Percentiles rank a stretch among this genome's conserved stretches.
Conservation (phyloP, 2,113 vertebrate genomes). For the Odontophorus gujanensis region DNA sequence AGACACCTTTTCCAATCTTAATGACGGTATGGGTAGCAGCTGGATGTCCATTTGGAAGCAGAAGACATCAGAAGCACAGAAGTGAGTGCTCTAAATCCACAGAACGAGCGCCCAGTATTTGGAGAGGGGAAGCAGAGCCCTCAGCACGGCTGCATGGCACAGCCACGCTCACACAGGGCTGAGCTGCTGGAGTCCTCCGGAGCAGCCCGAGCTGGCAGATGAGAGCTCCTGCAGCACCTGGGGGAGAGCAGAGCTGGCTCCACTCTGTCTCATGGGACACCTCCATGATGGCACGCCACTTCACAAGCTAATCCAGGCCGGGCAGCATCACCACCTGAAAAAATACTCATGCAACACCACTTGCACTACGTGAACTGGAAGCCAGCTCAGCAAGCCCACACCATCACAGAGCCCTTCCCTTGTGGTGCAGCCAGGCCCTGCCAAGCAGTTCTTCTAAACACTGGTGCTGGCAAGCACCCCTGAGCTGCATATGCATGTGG, state of each 20-base stretch:
- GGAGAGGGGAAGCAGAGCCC: neutral
- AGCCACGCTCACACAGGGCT: neutral
- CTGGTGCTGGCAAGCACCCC: fast-evolving
- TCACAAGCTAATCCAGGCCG: neutral
- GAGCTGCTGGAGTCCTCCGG: neutral
- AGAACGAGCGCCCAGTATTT: fast-evolving
- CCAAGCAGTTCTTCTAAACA: neutral
- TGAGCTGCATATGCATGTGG: neutral
- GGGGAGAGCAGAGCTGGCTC: neutral
- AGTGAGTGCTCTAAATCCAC: neutral
- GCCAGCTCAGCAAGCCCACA: neutral
- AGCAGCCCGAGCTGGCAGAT: neutral
- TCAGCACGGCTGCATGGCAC: neutral
- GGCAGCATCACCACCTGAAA: neutral
- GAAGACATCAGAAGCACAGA: neutral
- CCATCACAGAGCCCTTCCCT: neutral
- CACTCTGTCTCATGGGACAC: neutral
- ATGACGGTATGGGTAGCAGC: neutral
- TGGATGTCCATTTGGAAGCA: neutral
- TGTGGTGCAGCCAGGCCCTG: fast-evolving
- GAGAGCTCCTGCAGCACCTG: neutral
- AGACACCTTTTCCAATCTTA: no score
- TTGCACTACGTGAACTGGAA: neutral
- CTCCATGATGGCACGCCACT: neutral
- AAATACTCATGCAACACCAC: neutral